Evolutionary conservation across 2,888 invertebrate species (phyloP).

Genomic region (Mesodorylaimus sp.): DNA sequence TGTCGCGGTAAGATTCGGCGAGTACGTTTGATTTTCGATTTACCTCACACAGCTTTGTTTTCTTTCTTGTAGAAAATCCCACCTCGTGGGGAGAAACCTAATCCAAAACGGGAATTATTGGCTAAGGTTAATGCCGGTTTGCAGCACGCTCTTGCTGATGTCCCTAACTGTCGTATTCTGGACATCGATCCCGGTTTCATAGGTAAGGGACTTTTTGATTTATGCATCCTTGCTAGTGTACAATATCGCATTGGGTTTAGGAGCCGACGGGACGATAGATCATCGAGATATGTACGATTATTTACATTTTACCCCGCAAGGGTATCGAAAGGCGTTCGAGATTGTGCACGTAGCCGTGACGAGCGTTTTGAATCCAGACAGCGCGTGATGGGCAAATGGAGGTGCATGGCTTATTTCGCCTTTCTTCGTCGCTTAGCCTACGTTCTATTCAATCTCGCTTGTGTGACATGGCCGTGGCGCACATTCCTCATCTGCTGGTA

Average conservation of each 20-base stretch:
- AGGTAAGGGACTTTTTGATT: slow-evolving; percentile 9
- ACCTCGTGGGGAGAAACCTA: slow-evolving; percentile 68
- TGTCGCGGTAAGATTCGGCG: slow-evolving; percentile 51
- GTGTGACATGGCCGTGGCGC: no score
- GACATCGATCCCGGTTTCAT: slow-evolving; percentile 58
- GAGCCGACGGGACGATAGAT: slow-evolving; percentile 51
- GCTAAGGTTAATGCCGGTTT: slow-evolving; percentile 53
- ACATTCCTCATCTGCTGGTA: no score
- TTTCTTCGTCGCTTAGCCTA: no score
- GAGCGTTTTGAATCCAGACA: slow-evolving; percentile 6
- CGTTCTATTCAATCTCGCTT: no score
- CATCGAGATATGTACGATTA: slow-evolving; percentile 83
- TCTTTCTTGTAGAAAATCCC: slow-evolving; percentile 52
- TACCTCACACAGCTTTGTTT: neutral
- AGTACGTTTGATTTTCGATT: neutral
- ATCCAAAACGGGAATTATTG: slow-evolving; percentile 57
- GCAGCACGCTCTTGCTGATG: slow-evolving; percentile 43
- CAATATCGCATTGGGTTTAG: slow-evolving; percentile 32
- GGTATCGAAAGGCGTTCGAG: slow-evolving; percentile 62
- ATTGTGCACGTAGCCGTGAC: slow-evolving; percentile 3
- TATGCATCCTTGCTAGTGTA: neutral
- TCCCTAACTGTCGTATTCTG: slow-evolving; percentile 52
- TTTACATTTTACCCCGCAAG: slow-evolving; percentile 62
- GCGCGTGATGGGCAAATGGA: no score
- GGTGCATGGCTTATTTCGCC: no score